Percentiles rank a stretch among this genome's conserved stretches.
Evolutionary conservation across 2,888 invertebrate genomes (phyloP).

Genomic region (Iphiclides podalirius): DNA sequence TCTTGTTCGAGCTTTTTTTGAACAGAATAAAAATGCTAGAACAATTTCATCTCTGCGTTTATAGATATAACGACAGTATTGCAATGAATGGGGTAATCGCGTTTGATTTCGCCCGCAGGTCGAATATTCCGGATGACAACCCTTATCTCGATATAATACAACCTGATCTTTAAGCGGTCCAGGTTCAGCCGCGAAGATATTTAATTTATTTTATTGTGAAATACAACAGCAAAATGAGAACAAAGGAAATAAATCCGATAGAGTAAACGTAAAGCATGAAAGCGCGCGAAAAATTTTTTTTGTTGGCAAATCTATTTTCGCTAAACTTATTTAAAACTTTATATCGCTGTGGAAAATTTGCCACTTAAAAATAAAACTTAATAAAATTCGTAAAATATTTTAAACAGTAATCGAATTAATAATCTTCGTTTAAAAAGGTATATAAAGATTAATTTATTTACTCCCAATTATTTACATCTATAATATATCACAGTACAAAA

Average conservation of each 20-base stretch:
- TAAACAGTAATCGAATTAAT: no score
- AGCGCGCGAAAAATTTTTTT: slow-evolving; percentile 14
- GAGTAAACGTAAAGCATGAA: not conserved
- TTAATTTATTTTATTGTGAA: slow-evolving; percentile 13
- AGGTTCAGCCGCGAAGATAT: slow-evolving; percentile 43
- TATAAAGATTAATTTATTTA: no score
- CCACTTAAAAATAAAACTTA: no score
- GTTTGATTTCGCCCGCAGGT: slow-evolving; percentile 58
- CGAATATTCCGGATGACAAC: slow-evolving; percentile 74
- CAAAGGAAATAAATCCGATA: slow-evolving; percentile 5
- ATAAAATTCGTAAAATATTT: no score
- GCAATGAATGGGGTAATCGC: slow-evolving; percentile 29
- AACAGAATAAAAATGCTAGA: slow-evolving; percentile 46
- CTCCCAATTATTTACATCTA: no score
- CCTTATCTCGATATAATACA: slow-evolving; percentile 76
- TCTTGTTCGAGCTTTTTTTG: slow-evolving; percentile 56
- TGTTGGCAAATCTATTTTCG: no score
- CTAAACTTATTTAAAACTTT: no score
- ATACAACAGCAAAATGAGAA: not conserved
- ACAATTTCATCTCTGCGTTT: slow-evolving; percentile 44
- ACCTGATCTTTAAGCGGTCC: slow-evolving; percentile 58
- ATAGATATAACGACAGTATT: slow-evolving; percentile 42
- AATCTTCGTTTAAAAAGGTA: no score
- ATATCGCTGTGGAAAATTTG: no score
- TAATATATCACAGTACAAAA: no score